Evolutionary conservation across 2,888 invertebrate species (phyloP), one percentile per base, ranked within the genome.

Genomic region (Chydorus sphaericus): DNA sequence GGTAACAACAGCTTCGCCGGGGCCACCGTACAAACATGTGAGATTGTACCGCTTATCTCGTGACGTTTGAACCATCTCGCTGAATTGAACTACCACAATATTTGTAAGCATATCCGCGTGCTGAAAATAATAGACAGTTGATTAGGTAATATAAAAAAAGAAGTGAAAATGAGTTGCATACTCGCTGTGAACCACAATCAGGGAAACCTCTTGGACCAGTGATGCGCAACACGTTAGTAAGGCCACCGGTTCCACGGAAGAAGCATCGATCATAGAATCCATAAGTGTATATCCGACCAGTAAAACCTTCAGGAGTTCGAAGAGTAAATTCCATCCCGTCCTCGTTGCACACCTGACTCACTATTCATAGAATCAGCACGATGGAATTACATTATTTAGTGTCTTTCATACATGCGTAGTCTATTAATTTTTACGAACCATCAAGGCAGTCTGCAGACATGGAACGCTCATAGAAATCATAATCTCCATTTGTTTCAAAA

Each of bases 291-390:
- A 92, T 90, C 54, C 91, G 75, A 3, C 91, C 91, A 62, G 84
- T 80, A 69, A 91, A 92, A 10, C 85, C 86, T 75, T 90, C 90
- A 0, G 88, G 87, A 0, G 90, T 85, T 59, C 85, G 76, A 54
- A 92, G 73, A 0, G 88, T 89, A 66, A 92, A 91, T 68, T 90
- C 90, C 90, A 92, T 92, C 1, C 90, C 91, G 67, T 91, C 90
- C 72, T 90, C 89, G 65, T 85, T 89, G 69, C 91, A 91, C 1
- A 86, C 82, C 77, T 91, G 90, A 54, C 85, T 85, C 54, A 91
- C 90, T 90, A 65, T 56, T 63, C n/a, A 48, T 14, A 58, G 2
- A 53, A 54, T 57, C 31, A 54, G 53, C 55, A 38, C 48, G 30
- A 8, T 14, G 11, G 49, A 33, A 48, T 20, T 31, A 29, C 26